These are phyloP conservation scores for Drosophila colorata DNA, from an alignment of 2,888 invertebrate genomes.

Conservation along the genomic window DNA sequence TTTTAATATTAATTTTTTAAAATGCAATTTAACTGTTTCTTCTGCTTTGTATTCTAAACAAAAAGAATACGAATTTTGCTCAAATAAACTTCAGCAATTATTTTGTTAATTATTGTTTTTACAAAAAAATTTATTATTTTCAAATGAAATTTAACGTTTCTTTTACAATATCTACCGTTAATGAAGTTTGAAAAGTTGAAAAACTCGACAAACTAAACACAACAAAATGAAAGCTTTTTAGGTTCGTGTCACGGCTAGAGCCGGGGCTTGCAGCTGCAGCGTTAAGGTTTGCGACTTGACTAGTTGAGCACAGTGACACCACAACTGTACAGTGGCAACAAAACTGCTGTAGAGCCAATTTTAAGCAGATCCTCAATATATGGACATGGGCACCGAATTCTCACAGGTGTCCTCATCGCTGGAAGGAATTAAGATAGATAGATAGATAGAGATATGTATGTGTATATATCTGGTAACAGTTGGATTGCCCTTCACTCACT, in stretches of 20 bases:
- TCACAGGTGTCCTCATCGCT: slow-evolving; percentile 74
- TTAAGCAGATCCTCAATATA: slow-evolving; percentile 36
- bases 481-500: slow-evolving; percentile 51
- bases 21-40: too few relatives aligned
- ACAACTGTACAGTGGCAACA: slow-evolving; percentile 7
- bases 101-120: not conserved
- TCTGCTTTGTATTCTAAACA: too few relatives aligned
- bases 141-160: not conserved
- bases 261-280: not conserved
- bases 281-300: not conserved
- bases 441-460: not conserved
- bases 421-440: not conserved
- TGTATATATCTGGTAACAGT: not conserved
- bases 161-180: slow-evolving; percentile 31
- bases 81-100: not conserved
- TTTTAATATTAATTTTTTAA: too few relatives aligned
- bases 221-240: not conserved
- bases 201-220: not conserved
- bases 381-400: slow-evolving; percentile 76
- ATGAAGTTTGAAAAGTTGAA: not conserved
- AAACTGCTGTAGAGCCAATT: slow-evolving; percentile 3
- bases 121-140: not conserved
- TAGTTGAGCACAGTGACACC: slow-evolving; percentile 4
- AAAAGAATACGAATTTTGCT: too few relatives aligned
- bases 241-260: slow-evolving; percentile 26